Evolutionary conservation across 2,113 vertebrate genomes (phyloP), one percentile per base, ranked within the genome.

Genomic region (Rhizomys pruinosus): DNA sequence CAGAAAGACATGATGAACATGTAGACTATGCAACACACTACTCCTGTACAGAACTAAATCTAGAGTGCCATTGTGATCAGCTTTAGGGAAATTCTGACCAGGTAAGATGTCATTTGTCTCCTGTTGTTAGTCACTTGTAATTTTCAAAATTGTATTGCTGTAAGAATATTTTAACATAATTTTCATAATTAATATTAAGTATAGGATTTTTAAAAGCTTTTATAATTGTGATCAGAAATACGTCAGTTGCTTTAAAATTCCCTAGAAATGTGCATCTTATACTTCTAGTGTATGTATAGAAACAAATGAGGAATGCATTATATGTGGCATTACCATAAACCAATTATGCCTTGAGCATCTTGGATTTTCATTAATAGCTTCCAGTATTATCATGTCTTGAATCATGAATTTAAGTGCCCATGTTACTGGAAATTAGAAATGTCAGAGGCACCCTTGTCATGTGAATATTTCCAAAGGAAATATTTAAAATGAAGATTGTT

Each of bases 81-180:
- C 68, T 87, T 84, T 66, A 72, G 55, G 74, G 76, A 95, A 76
- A 37, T 71, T 20, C 61, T 84, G 79, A 63, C n/a, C 59, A 92
- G 73, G 29, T 37, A 64, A 88, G 69, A 69, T 20, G 52, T 72
- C 42, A 10, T 55, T 79, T 84, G 64, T 79, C 66, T 90, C 25
- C 73, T 93, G 0, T 64, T 90, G 20, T 9, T 79, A 87, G 66
- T 47, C 82, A 84, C 13, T 93, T 89, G 13, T 47, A 68, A 39
- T 92, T 95, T 96, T 85, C 27, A 85, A 91, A 93, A 88, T 84
- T 89, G 57, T 78, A 84, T 94, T 92, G 47, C 66, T 61, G 55
- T 90, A 63, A 91, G 71, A 84, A 61, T 95, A 71, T 95, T 90
- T 93, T 92, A 95, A 89, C 6, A 44, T 81, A 77, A 61, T 89